Evolutionary conservation across 1,140 invertebrate genomes (phyloP).

Genomic region (Mycetomoellerius zeteki): DNA sequence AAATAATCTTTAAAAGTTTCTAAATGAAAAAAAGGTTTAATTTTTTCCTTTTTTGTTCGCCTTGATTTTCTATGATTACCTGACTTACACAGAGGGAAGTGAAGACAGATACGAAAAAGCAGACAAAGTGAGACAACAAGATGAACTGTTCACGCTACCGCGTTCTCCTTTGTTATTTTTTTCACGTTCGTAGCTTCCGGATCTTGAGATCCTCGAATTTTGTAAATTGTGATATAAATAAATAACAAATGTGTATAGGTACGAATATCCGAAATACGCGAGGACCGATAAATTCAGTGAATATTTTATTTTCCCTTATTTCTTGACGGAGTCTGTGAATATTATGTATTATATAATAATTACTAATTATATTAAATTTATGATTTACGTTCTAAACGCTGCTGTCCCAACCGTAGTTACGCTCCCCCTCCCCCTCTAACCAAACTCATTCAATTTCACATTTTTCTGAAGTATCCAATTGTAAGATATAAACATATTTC

Average conservation of each 20-base stretch:
- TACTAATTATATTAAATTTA: conserved; percentile 87
- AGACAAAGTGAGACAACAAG: conserved; percentile 65
- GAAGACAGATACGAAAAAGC: conserved; percentile 58
- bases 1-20: conserved; percentile 38
- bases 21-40: conserved; percentile 20
- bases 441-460: conserved; percentile 26
- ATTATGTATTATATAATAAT: conserved; percentile 87
- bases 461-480: conserved; percentile 62
- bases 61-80: conserved; percentile 29
- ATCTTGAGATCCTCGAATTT: conserved; percentile 80
- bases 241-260: conserved; percentile 86
- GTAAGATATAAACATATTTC: conserved; percentile 78
- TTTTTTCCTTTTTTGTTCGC: conserved; percentile 35
- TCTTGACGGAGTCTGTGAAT: conserved; percentile 86
- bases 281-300: conserved; percentile 79
- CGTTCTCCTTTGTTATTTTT: conserved; percentile 66
- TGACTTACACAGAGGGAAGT: conserved; percentile 35
- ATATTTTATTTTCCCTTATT: conserved; percentile 81
- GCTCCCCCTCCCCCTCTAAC: neutral
- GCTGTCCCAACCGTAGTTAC: conserved; percentile 74
- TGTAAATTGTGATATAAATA: conserved; percentile 88
- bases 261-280: conserved; percentile 77
- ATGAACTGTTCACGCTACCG: conserved; percentile 4
- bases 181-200: conserved; percentile 43
- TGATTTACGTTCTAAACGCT: conserved; percentile 84